These are phyloP conservation scores for Arctia plantaginis DNA, from an alignment of 2,888 invertebrate genomes.

Conservation along the genomic window DNA sequence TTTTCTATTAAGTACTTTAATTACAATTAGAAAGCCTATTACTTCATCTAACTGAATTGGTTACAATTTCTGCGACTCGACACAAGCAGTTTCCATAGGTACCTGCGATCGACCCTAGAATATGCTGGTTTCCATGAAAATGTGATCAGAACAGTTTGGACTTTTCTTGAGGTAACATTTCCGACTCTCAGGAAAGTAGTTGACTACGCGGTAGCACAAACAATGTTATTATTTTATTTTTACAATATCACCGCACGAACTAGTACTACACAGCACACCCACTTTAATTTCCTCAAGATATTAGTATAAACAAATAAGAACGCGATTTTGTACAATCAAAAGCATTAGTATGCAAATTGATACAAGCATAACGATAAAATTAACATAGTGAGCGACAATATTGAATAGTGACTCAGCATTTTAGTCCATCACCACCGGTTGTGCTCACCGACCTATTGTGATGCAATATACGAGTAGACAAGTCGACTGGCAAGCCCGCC, in stretches of 20 bases:
- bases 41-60: no score
- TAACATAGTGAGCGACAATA: conserved; percentile 83
- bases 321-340: conserved; percentile 66
- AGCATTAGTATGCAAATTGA: conserved; percentile 84
- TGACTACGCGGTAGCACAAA: no score
- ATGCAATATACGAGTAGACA: conserved; percentile 70
- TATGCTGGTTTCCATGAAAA: no score
- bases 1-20: no score
- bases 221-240: no score
- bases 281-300: conserved; percentile 43
- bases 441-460: conserved; percentile 67
- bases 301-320: conserved; percentile 58
- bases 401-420: conserved; percentile 81
- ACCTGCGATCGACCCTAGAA: no score
- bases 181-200: background rate
- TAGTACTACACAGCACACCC: conserved; percentile 26
- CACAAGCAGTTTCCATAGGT: no score
- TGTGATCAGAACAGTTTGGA: no score
- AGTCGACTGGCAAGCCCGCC: conserved; percentile 78
- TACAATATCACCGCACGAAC: no score
- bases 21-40: no score
- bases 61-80: no score
- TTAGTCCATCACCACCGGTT: conserved; percentile 76
- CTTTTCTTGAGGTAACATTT: no score
- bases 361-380: conserved; percentile 83